Base-by-base conservation (phyloP, 2,888 invertebrate species). In the Bellardia pandia region DNA sequence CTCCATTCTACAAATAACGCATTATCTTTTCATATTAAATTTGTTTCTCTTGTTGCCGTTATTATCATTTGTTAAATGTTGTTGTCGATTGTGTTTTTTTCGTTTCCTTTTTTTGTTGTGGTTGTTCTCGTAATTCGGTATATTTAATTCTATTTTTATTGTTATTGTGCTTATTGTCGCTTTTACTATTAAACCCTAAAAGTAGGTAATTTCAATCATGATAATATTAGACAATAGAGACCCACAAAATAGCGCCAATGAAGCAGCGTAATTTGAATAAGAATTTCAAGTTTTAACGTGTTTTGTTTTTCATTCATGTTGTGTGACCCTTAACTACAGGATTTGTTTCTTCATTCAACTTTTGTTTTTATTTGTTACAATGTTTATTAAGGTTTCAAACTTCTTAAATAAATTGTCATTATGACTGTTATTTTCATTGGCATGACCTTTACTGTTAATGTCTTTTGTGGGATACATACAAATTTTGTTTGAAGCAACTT, bases 151-250 rank as follows among this genome's bases (percentile, higher is more conserved):
- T 66, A 30, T 48, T 48, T 71, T 62, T 16, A 5, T 71, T 62
- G 30, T 71, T 71, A 6, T 23, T 62, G 30, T 16, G 62, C 7
- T 62, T 30, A 4, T 71, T 62, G 42, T 14, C 53, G 30, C 13
- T 64, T 8, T 64, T 51, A 8, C 51, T 37, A 71, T 71, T 71
- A 23, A 53, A n/a, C 62, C 56, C 42, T 16, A 42, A 68, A 78
- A 78, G 68, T 78, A 58, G 77, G 77, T 78, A 45, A 78, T 45
- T n/a, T 66, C 45, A 58, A 45, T 58, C 45, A 78, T 58, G 56
- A 78, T 53, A 58, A 16, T 40, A 13, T 4, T 16, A 51, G 64
- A 51, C 42, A 11, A 8, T 8, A 8, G 45, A 37, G 14, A 48
- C 30, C 33, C 30, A 33, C 13, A 60, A 5, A 33, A 60, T 14